Percentiles rank a stretch among this genome's conserved stretches.
phyloP scores from a whole-genome alignment of 1,140 invertebrate species.

The Trichonephila clavata region DNA sequence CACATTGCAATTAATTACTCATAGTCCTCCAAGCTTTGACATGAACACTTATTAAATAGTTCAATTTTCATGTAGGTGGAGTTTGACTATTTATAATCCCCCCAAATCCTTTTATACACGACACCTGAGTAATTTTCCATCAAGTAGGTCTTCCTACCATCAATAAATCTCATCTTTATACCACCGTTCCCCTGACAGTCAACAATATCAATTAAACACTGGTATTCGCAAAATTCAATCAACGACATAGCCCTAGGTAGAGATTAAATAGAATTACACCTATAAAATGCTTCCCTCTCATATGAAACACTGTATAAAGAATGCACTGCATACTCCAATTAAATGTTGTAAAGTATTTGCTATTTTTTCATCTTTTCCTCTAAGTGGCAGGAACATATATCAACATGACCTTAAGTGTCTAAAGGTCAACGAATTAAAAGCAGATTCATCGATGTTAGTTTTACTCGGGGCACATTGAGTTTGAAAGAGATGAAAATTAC shows the following conservation, averaged over 20 bases:
- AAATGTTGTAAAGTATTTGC: slow-evolving; percentile 40
- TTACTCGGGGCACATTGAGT: neutral
- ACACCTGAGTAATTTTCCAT: slow-evolving; percentile 59
- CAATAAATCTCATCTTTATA: slow-evolving; percentile 34
- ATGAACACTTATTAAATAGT: neutral
- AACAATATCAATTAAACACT: slow-evolving; percentile 49
- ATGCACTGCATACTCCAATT: slow-evolving; percentile 18
- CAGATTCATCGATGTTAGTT: neutral
- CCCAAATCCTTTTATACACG: slow-evolving; percentile 12
- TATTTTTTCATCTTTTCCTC: neutral
- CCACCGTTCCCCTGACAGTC: neutral
- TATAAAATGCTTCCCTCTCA: slow-evolving; percentile 15
- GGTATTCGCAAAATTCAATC: slow-evolving; percentile 68
- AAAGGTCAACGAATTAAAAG: slow-evolving; percentile 45
- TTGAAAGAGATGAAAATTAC: slow-evolving; percentile 16
- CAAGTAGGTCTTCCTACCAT: slow-evolving; percentile 14
- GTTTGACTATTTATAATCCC: slow-evolving; percentile 30
- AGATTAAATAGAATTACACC: slow-evolving; percentile 58
- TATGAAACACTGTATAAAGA: neutral
- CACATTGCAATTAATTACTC: neutral
- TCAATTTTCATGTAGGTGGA: slow-evolving; percentile 41
- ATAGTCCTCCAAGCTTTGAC: neutral
- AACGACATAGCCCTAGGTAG: slow-evolving; percentile 24
- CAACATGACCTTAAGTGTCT: slow-evolving; percentile 37
- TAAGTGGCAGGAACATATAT: neutral